A percentile compares a stretch with the other conserved stretches of the same genome.
Conservation (phyloP, 2,888 invertebrate species). For the Tinea semifulvella region DNA sequence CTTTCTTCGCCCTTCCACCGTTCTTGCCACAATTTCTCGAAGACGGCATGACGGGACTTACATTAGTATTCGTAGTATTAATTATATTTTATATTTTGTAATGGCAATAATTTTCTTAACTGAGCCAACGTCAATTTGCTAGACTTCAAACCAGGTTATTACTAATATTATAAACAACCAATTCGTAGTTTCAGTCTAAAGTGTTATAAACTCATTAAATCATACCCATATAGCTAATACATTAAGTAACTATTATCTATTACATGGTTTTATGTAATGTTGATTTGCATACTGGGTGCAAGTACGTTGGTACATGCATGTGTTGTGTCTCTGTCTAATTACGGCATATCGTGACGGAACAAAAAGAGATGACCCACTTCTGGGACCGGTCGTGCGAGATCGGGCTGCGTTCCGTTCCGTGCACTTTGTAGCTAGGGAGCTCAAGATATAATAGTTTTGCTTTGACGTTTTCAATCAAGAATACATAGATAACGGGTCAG, state of each 20-base stretch:
- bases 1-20: no score
- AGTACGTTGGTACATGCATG: slow-evolving; percentile 6
- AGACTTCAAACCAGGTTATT: no score
- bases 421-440: not conserved
- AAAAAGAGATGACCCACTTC: slow-evolving; percentile 67
- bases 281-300: slow-evolving; percentile 6
- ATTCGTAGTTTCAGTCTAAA: not conserved
- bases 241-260: slow-evolving; percentile 10
- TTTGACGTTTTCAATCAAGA: no score
- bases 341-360: slow-evolving; percentile 61
- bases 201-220: not conserved
- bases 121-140: no score
- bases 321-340: slow-evolving; percentile 54
- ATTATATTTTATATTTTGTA: no score
- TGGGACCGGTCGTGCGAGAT: slow-evolving; percentile 62
- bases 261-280: slow-evolving; percentile 6
- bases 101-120: no score
- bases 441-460: no score
- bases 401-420: slow-evolving; percentile 28
- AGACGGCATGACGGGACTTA: no score
- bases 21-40: no score
- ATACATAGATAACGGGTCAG: no score
- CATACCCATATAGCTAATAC: slow-evolving; percentile 8
- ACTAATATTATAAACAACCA: no score
- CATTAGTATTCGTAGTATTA: no score